Percentiles rank a stretch among this genome's conserved stretches.
These are phyloP conservation scores for Ranitomeya variabilis DNA, from an alignment of 2,113 vertebrate species.

Conservation along the genomic window DNA sequence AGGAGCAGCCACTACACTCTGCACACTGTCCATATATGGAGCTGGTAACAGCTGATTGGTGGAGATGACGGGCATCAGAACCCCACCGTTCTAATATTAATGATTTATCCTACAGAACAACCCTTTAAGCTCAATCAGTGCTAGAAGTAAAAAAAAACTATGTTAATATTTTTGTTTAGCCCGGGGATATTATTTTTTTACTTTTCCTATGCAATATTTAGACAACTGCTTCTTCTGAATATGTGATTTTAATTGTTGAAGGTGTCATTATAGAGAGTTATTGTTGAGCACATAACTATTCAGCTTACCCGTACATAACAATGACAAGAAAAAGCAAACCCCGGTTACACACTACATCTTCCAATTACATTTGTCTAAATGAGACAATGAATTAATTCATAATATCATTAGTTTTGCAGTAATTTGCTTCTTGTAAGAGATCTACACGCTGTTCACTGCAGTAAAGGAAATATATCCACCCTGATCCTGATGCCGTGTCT, in stretches of 20 bases:
- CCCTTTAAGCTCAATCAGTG: too few species aligned
- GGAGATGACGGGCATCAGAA: too few species aligned
- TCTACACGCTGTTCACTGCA: not conserved
- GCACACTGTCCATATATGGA: too few species aligned
- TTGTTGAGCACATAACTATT: not conserved
- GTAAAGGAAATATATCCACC: not conserved
- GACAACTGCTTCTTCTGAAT: not conserved
- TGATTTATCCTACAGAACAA: too few species aligned
- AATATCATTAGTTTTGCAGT: not conserved
- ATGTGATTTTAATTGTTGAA: slow-evolving; percentile 9
- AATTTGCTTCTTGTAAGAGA: not conserved
- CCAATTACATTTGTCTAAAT: slow-evolving; percentile 21
- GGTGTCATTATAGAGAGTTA: slow-evolving; percentile 5
- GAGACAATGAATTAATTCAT: not conserved
- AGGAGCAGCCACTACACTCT: too few species aligned
- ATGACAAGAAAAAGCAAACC: slow-evolving; percentile 17
- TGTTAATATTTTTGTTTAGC: not conserved
- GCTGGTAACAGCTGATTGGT: too few species aligned
- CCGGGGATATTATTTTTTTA: not conserved
- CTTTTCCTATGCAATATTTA: not conserved
- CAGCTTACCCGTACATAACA: not conserved
- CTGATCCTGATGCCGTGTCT: not conserved
- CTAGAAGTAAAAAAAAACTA: too few species aligned
- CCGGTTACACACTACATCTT: not conserved
- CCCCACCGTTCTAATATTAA: too few species aligned